These are phyloP conservation scores for Nemoura dubitans DNA, from an alignment of 2,888 invertebrate species.

Conservation along the genomic window DNA sequence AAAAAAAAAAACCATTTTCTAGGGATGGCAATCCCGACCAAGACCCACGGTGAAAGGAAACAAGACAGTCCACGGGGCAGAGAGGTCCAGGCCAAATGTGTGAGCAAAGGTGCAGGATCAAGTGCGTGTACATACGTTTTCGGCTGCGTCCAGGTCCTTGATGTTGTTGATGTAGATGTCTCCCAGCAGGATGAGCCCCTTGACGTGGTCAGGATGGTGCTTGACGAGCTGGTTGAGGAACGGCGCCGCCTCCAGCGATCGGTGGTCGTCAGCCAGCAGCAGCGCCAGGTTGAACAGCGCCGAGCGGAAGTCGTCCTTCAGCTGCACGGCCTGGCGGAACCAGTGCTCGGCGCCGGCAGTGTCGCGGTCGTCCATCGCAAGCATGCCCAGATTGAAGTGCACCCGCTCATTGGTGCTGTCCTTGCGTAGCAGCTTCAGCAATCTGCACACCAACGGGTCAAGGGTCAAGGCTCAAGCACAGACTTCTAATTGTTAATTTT, in stretches of 20 bases:
- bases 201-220: constrained; percentile 92
- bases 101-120: too few species aligned
- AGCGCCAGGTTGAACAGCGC: constrained; percentile 95
- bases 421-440: constrained; percentile 36
- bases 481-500: too few species aligned
- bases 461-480: too few species aligned
- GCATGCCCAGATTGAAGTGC: constrained; percentile 95
- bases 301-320: constrained; percentile 90
- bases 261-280: constrained; percentile 84
- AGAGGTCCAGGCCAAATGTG: too few species aligned
- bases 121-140: too few species aligned
- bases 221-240: constrained; percentile 90
- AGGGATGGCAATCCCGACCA: too few species aligned
- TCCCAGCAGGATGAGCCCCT: constrained; percentile 91
- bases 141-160: constrained; percentile 93
- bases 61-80: too few species aligned
- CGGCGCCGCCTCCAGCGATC: constrained; percentile 91
- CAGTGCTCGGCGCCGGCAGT: constrained; percentile 88
- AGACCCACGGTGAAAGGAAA: too few species aligned
- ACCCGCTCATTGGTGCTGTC: constrained; percentile 82
- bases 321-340: constrained; percentile 84
- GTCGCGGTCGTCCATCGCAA: constrained; percentile 94
- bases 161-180: constrained; percentile 97
- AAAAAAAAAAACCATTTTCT: too few species aligned
- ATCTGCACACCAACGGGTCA: too few species aligned